Base-by-base conservation (phyloP, 2,888 invertebrate genomes). In the Aporophyla lueneburgensis region DNA sequence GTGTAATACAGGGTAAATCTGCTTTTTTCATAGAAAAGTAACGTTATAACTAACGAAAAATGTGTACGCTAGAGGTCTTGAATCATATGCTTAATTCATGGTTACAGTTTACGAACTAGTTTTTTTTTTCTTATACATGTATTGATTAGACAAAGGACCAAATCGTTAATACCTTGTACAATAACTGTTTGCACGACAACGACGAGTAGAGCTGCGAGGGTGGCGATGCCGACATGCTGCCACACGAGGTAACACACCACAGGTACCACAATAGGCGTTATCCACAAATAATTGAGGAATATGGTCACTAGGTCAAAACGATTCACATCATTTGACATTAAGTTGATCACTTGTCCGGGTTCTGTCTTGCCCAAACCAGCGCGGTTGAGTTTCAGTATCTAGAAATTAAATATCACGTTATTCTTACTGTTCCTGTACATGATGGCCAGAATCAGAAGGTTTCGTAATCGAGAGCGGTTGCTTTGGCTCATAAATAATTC, bases 281-380 rank as follows among this genome's bases (percentile, higher is more conserved):
- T 97, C 98, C 98, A 98, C 63, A 98, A 92, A 91, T 97, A 98
- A 93, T 98, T 98, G 5, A 98, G 93, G 90, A 97, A 97, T 67
- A 97, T 84, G n/a, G 98, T 97, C 27, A 97, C 97, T 92, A 97
- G 93, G 90, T 99, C 99, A 91, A 99, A 98, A 78, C 98, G 97
- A 87, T 97, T 97, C 2, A 99, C 98, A 91, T 99, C 99, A 89
- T 98, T 99, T 0, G 98, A 98, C 95, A 99, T 96, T 74, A 99
- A 94, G 92, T 99, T 99, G 58, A 99, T 97, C 86, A 99, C 97
- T 93, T 98, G 98, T 0, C 98, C 99, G 82, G 98, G 93, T 95
- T 97, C 89, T 92, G 98, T 97, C 90, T 97, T 96, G 62, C 96
- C 96, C 82, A 98, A 89, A 1, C 98, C 97, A 4, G 94, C 92